These are phyloP conservation scores for Heliocidaris erythrogramma DNA, from an alignment of 35 echinoderm and acorn worm genomes.

Conservation along the genomic window DNA sequence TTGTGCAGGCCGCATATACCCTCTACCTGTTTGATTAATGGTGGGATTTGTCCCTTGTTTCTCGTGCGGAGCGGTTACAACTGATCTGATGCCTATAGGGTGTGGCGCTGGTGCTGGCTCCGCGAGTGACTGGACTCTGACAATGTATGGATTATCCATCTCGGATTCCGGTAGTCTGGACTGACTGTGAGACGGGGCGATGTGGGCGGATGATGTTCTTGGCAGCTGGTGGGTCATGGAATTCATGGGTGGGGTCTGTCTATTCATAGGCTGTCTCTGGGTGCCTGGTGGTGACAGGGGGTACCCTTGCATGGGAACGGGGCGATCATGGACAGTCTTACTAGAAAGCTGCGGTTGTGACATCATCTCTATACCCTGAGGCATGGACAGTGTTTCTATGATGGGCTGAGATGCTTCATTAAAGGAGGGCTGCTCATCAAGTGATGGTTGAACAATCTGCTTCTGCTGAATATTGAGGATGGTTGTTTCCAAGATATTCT, in stretches of 20 bases:
- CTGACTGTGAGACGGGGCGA: background rate
- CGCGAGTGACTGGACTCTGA: conserved; percentile 27
- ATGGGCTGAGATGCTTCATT: background rate
- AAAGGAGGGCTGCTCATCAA: background rate
- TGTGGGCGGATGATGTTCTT: background rate
- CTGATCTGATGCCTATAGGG: background rate
- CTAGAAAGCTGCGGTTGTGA: background rate
- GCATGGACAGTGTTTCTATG: background rate
- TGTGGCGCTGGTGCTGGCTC: background rate
- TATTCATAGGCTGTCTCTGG: background rate
- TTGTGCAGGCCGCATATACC: background rate
- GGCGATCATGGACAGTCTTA: background rate
- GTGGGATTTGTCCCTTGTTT: background rate
- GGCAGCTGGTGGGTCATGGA: background rate
- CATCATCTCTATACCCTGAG: background rate
- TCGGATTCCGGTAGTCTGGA: background rate
- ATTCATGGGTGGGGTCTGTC: background rate
- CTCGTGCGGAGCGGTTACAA: background rate
- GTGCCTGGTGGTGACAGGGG: background rate
- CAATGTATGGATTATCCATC: background rate
- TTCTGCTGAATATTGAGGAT: conserved; percentile 16
- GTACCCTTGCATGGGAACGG: background rate
- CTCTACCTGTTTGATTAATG: background rate
- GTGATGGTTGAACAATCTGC: background rate
- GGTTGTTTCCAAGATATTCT: conserved; percentile 23